Evolutionary conservation across 2,888 invertebrate genomes (phyloP), one percentile per base, ranked within the genome.

Genomic region (Pyrgus malvae): DNA sequence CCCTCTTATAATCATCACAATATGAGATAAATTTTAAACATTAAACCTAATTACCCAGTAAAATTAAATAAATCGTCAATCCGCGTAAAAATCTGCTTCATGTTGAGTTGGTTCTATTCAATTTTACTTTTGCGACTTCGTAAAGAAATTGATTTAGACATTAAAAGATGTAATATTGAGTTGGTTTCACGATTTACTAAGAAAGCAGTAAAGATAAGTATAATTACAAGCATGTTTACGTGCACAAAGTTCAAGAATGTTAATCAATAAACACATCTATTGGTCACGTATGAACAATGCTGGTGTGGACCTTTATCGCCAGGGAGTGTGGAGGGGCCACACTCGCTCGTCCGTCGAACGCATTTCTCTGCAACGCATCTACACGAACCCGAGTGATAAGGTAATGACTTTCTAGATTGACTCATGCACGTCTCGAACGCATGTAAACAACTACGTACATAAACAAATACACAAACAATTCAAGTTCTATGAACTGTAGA

Each of bases 401-500:
- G 72, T 80, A 85, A 86, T 77, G 82, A 83, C 83, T 82, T 78
- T 76, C 75, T 58, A 79, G 77, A 83, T 83, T 81, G 84, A 81
- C 81, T 83, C 80, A 80, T 78, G 70, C 69, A 63, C 65, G 64
- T 65, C 67, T 72, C 66, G 62, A 72, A 73, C 74, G 73, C 64
- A 72, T 76, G 79, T 80, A 76, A 74, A 78, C 74, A 78, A 68
- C 72, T 71, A 66, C 63, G 58, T 62, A 67, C 53, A 61, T 55
- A 64, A 67, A 69, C 65, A 66, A 63, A 63, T 67, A 74, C 67
- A 65, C 57, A 64, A 73, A 72, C 72, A 78, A 72, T 70, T 72
- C 72, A 79, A 83, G 86, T 87, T 87, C 87, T 79, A 80, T 83
- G 87, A 87, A 87, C 86, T 81, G 76, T 70, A 65, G 58, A 62